Evolutionary conservation across 2,113 vertebrate genomes (phyloP).

Genomic region (Nycticryphes semicollaris): DNA sequence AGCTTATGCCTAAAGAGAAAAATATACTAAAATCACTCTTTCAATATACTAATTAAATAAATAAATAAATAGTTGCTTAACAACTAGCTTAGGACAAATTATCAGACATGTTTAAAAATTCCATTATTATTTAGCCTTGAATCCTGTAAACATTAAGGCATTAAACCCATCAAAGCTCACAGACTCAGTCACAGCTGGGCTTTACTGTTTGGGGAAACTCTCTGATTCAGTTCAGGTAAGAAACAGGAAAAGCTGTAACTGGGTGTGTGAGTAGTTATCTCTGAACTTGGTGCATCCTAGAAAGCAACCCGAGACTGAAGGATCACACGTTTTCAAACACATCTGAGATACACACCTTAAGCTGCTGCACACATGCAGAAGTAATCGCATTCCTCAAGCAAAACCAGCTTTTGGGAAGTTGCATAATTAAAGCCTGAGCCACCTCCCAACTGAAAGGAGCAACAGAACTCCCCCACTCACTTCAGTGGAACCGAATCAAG

Average conservation of each 20-base stretch:
- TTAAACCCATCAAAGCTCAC: neutral
- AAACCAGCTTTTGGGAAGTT: neutral
- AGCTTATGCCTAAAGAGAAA: neutral
- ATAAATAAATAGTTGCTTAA: neutral
- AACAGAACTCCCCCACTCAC: neutral
- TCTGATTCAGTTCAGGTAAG: neutral
- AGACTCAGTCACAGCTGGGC: neutral
- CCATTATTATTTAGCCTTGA: neutral
- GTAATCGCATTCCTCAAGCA: neutral
- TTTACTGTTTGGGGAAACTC: neutral
- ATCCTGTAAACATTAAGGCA: neutral
- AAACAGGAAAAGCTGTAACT: neutral
- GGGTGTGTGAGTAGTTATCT: neutral
- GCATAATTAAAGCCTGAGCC: neutral
- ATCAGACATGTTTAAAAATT: neutral
- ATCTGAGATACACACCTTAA: neutral
- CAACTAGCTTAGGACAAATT: neutral
- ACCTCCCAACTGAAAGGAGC: neutral
- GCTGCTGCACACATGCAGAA: accelerated
- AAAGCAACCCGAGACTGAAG: neutral
- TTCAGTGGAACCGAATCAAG: neutral
- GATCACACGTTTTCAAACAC: neutral
- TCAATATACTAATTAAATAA: neutral
- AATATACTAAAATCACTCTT: neutral
- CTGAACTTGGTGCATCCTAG: neutral